Base-by-base conservation (phyloP, 2,797 vertebrate species). In the Hydrocynus forskahlii region DNA sequence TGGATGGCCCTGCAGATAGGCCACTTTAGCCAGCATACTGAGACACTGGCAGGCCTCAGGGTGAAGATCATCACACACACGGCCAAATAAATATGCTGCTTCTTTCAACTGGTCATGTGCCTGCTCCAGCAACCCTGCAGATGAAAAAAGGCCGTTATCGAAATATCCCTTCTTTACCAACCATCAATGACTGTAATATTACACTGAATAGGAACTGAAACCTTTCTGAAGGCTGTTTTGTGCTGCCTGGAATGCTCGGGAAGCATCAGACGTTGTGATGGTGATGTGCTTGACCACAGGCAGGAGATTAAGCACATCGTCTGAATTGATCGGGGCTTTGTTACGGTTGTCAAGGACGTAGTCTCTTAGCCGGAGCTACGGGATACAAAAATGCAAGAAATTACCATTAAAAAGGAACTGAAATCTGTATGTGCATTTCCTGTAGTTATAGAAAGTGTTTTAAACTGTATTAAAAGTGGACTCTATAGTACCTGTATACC, bases 241-340 rank as follows among this genome's bases (percentile, higher is more conserved):
- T 62, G 93, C 95, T 23, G 90, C 88, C 19, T 9, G 40, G 45
- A 91, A 88, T 4, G 90, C 84, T 63, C 86, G 90, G 7, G 90
- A 90, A 63, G 94, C 95, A 66, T 95, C 95, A 1, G 55, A 80
- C 60, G 84, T 89, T 5, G 90, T 88, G 83, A 92, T 93, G 76
- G 87, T 78, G 60, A 95, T 16, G 45, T 95, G 92, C 83, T 96
- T 96, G 82, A 96, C 88, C 25, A 96, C 79, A 5, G 95, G 95
- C 75, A 95, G 90, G 76, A 95, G 89, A 90, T 95, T 95, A 52
- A 96, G 88, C 83, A 96, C 81, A 19, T 96, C 95, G 0, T 96
- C 95, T 25, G 94, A 92, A 74, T 93, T 88, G 74, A 96, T 92
- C 62, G 95, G 94, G 23, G 93, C 92, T 89, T 95, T 96, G 64